Conservation (phyloP, 1,140 invertebrate genomes). For the Mercenaria mercenaria region DNA sequence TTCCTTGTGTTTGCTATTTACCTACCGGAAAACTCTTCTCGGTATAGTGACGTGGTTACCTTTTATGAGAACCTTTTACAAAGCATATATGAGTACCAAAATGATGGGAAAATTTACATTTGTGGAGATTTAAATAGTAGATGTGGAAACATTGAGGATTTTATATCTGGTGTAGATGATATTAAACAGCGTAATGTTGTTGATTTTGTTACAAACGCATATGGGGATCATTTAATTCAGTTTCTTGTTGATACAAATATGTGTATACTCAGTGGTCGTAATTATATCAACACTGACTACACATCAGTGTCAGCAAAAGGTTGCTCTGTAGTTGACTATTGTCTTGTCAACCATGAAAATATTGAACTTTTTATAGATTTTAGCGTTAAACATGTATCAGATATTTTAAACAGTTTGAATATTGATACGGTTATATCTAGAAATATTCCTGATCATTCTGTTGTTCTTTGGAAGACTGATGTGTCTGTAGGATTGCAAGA, state of each 20-base stretch:
- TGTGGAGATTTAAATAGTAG: conserved; percentile 24
- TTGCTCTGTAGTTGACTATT: neutral
- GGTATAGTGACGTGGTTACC: conserved; percentile 1
- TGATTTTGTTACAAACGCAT: conserved; percentile 10
- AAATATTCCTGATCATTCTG: conserved; percentile 40
- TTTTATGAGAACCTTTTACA: conserved; percentile 46
- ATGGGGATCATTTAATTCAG: conserved; percentile 21
- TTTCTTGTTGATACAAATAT: conserved; percentile 27
- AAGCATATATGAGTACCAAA: conserved; percentile 24
- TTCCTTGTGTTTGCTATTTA: conserved; percentile 26
- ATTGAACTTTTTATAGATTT: conserved; percentile 19
- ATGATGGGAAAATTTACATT: conserved; percentile 28
- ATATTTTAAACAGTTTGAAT: neutral
- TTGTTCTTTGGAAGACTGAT: neutral
- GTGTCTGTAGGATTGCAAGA: neutral
- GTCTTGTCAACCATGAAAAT: neutral
- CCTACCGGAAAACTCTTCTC: conserved; percentile 32
- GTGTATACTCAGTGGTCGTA: conserved; percentile 27
- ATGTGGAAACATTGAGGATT: conserved; percentile 14
- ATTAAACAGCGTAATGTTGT: neutral
- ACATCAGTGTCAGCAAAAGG: conserved; percentile 10
- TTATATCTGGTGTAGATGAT: conserved; percentile 26
- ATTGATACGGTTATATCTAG: neutral
- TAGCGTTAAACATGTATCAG: neutral
- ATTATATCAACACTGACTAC: neutral